Conservation (phyloP, 2,113 vertebrate species). For the Microtus pennsylvanicus region DNA sequence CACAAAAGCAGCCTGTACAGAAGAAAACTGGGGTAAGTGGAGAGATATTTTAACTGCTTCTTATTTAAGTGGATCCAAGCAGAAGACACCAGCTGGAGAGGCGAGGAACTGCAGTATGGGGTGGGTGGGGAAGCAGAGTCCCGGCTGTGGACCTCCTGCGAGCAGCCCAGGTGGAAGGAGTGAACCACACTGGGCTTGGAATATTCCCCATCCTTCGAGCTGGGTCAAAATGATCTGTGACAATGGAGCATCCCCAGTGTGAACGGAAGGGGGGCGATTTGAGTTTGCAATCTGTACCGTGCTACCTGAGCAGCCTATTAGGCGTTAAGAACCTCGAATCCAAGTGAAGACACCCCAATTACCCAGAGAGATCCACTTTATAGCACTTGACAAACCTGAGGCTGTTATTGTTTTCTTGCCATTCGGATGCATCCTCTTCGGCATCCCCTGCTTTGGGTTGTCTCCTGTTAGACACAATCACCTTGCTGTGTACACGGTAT, state of each 20-base stretch:
- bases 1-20: neutral
- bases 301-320: neutral
- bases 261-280: neutral
- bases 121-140: neutral
- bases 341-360: neutral
- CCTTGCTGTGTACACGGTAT: neutral
- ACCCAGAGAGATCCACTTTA: neutral
- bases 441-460: neutral
- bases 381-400: neutral
- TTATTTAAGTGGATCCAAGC: neutral
- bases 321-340: neutral
- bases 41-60: neutral
- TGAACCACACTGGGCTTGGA: neutral
- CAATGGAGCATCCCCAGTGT: neutral
- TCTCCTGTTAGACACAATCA: neutral
- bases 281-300: neutral
- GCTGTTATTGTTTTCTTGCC: conserved; percentile 23
- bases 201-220: neutral
- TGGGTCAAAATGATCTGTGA: neutral
- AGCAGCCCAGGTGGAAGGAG: neutral
- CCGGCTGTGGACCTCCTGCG: neutral
- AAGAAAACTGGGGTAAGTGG: neutral
- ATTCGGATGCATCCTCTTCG: conserved; percentile 31
- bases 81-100: neutral
- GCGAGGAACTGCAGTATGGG: rapidly evolving